Conservation (phyloP, 2,797 vertebrate genomes). For the Manis crassicaudata region DNA sequence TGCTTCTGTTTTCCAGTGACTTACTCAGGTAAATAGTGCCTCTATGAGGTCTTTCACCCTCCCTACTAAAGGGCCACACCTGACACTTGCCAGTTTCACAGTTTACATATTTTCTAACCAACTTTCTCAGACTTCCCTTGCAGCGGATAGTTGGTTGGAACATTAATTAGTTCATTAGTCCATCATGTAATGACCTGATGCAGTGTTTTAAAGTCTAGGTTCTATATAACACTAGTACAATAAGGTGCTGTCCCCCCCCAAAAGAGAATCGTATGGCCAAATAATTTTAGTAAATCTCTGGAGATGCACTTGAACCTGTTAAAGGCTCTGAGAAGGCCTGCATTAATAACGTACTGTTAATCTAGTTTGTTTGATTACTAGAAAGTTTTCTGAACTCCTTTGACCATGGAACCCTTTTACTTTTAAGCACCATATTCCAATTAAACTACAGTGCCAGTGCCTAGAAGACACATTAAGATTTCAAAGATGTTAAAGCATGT, state of each 20-base stretch:
- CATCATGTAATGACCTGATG: neutral
- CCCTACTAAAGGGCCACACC: neutral
- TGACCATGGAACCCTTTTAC: neutral
- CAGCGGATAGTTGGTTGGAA: neutral
- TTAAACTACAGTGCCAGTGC: neutral
- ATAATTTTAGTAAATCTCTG: neutral
- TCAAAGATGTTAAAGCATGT: neutral
- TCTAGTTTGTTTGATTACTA: neutral
- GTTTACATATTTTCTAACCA: neutral
- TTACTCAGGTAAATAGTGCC: neutral
- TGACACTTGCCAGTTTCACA: neutral
- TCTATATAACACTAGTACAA: neutral
- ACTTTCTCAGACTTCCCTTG: neutral
- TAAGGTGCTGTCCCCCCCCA: neutral
- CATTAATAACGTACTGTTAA: neutral
- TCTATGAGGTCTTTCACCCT: neutral
- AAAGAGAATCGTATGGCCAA: neutral
- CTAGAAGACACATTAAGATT: neutral
- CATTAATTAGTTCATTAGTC: neutral
- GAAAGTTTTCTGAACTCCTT: neutral
- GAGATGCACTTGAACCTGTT: neutral
- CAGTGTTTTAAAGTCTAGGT: neutral
- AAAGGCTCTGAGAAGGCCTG: constrained; percentile 8
- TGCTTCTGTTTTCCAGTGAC: neutral
- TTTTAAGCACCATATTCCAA: neutral